Percentiles rank a stretch among this genome's conserved stretches.
These are phyloP conservation scores for Drosophila nigrodunni DNA, from an alignment of 1,140 invertebrate species.

Conservation along the genomic window DNA sequence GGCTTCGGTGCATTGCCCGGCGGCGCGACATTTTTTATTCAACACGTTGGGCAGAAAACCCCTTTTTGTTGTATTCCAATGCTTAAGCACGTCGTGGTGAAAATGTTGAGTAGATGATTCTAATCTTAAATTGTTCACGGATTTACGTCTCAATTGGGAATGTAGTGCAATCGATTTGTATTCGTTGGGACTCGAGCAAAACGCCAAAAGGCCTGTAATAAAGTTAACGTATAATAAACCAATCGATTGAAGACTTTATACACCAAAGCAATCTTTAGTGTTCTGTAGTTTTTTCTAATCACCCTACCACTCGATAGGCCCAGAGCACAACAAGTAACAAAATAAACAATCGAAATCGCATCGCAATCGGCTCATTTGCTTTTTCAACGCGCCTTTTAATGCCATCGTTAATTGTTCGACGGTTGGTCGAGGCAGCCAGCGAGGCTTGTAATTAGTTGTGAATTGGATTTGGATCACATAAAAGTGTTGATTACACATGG, in stretches of 20 bases:
- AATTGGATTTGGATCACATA: constrained; percentile 82
- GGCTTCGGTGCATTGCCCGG: neutral
- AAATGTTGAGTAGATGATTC: neutral
- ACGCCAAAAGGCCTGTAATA: constrained; percentile 4
- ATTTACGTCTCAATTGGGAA: constrained; percentile 69
- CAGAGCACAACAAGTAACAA: neutral
- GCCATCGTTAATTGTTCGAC: constrained; percentile 49
- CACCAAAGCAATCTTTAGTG: neutral
- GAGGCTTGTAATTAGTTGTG: constrained; percentile 80
- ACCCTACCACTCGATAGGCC: neutral
- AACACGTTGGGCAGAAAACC: constrained; percentile 22
- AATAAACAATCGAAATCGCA: constrained; percentile 45
- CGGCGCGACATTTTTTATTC: constrained; percentile 3
- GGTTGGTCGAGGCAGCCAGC: constrained; percentile 40
- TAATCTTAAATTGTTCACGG: constrained; percentile 25
- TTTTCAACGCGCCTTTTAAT: constrained; percentile 46
- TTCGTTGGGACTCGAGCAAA: constrained; percentile 59
- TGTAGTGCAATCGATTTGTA: constrained; percentile 67
- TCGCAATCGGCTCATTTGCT: constrained; percentile 43
- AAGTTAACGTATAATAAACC: constrained; percentile 48
- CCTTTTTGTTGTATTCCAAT: constrained; percentile 9
- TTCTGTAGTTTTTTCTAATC: neutral
- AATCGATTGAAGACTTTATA: constrained; percentile 39
- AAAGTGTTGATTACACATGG: constrained; percentile 76
- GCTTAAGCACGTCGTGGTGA: neutral